These are phyloP conservation scores for Blastobasis lacticolella DNA, from an alignment of 2,888 invertebrate species.

Conservation along the genomic window DNA sequence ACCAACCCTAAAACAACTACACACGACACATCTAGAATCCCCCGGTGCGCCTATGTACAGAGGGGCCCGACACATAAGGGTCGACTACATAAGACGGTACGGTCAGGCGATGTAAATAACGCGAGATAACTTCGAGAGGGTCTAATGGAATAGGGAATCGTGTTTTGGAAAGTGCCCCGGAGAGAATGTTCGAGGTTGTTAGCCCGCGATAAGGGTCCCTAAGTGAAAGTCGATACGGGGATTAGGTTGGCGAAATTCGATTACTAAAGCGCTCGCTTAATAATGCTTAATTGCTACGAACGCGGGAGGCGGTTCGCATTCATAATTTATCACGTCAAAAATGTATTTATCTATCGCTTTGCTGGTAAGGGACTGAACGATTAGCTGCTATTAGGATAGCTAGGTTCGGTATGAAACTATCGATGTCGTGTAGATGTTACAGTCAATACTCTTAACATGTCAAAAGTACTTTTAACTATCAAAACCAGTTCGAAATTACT, in stretches of 20 bases:
- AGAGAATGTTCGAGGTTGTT: constrained; percentile 64
- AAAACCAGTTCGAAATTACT: no score
- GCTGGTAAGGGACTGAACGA: no score
- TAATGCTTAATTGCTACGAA: constrained; percentile 21
- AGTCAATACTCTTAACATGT: no score
- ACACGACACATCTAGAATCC: constrained; percentile 22
- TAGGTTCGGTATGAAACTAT: no score
- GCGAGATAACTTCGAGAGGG: constrained; percentile 70
- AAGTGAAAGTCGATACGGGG: constrained; percentile 66
- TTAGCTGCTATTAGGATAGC: no score
- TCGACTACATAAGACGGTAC: constrained; percentile 67
- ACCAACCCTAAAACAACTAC: constrained; percentile 39
- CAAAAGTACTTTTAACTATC: no score
- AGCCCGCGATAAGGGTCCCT: constrained; percentile 40
- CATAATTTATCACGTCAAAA: constrained; percentile 4
- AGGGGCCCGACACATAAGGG: constrained; percentile 48
- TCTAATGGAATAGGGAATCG: constrained; percentile 72
- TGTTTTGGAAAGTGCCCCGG: constrained; percentile 68
- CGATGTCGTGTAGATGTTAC: no score
- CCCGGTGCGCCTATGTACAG: constrained; percentile 44
- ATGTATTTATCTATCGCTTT: neutral
- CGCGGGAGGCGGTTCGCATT: neutral
- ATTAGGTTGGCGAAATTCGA: constrained; percentile 56
- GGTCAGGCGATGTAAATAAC: constrained; percentile 74
- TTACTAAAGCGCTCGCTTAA: constrained; percentile 45